Percentiles rank a stretch among this genome's conserved stretches.
phyloP scores from a whole-genome alignment of 1,140 invertebrate species.

The Drosophila ohnishii region DNA sequence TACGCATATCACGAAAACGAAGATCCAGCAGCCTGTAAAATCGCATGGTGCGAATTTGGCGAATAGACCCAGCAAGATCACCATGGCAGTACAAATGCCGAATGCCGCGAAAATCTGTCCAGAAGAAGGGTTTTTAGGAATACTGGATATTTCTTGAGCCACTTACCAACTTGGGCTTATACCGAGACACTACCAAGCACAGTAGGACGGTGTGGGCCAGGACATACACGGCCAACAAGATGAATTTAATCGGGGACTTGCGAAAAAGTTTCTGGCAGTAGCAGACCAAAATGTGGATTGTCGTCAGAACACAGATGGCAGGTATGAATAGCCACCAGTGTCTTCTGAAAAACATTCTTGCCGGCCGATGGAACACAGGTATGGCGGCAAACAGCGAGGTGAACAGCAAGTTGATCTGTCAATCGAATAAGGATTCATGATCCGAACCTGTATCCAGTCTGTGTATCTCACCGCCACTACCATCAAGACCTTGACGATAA shows the following conservation, averaged over 20 bases:
- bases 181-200: background rate
- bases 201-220: background rate
- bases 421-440: slow-evolving; percentile 7
- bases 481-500: slow-evolving; percentile 12
- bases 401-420: slow-evolving; percentile 1
- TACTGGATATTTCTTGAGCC: background rate
- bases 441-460: background rate
- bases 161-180: slow-evolving; percentile 1
- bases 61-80: slow-evolving; percentile 18
- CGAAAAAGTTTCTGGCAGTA: background rate
- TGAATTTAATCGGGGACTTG: background rate
- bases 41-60: slow-evolving; percentile 42
- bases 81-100: background rate
- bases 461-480: slow-evolving; percentile 18
- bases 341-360: background rate
- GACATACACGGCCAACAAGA: slow-evolving; percentile 9
- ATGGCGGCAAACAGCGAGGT: background rate
- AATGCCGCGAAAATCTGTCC: slow-evolving; percentile 26
- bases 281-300: slow-evolving; percentile 5
- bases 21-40: slow-evolving; percentile 37
- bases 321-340: background rate
- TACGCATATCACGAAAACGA: background rate
- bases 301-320: background rate
- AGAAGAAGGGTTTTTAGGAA: background rate
- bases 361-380: background rate